phyloP scores from a whole-genome alignment of 2,797 vertebrate species.

The Pterois miles region DNA sequence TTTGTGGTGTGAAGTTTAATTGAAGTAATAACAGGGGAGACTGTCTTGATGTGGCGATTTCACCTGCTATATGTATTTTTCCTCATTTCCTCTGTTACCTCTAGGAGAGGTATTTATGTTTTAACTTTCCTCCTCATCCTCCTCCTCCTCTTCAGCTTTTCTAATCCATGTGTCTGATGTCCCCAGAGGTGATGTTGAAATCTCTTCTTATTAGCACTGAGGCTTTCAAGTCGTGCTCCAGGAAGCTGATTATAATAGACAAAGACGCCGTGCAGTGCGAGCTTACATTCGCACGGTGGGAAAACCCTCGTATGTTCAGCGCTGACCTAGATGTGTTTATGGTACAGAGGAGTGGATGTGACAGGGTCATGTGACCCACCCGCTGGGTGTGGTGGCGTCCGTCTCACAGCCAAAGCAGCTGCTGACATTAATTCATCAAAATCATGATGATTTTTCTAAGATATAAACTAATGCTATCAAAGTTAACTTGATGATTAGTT shows the following conservation, averaged over 20 bases:
- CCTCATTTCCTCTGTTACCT: neutral
- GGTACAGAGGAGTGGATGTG: neutral
- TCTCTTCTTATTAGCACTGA: neutral
- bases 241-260: slow-evolving; percentile 17
- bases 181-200: neutral
- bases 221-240: neutral
- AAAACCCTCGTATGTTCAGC: neutral
- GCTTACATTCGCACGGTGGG: neutral
- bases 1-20: neutral
- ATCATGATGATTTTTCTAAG: too few species aligned
- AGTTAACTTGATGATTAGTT: too few species aligned
- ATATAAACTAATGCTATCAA: too few species aligned
- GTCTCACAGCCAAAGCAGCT: neutral
- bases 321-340: slow-evolving; percentile 19
- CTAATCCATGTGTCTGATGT: neutral
- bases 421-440: neutral
- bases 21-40: neutral
- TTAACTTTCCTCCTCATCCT: neutral
- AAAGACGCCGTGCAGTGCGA: neutral
- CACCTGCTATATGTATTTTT: neutral
- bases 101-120: neutral
- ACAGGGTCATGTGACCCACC: slow-evolving; percentile 1
- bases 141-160: neutral
- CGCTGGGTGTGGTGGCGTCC: neutral
- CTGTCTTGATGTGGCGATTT: neutral